Percentiles rank a stretch among this genome's conserved stretches.
Evolutionary conservation across 2,888 invertebrate species (phyloP).

Genomic region (Ctenicera cuprea): DNA sequence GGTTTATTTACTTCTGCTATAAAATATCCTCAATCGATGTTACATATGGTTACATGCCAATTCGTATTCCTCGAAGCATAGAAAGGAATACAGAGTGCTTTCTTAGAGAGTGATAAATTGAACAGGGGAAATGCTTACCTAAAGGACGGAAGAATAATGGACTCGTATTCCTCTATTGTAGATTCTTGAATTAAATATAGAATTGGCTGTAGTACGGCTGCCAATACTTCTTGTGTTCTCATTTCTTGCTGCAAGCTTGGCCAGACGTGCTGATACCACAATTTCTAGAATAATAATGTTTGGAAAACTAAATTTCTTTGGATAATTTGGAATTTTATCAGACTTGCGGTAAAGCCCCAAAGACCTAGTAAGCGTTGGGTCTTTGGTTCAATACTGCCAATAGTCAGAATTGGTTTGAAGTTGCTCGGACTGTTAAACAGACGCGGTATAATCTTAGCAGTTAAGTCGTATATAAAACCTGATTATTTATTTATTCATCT

Average conservation of each 20-base stretch:
- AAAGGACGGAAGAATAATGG: conserved; percentile 87
- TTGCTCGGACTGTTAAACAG: too few species aligned
- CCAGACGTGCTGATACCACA: conserved; percentile 96
- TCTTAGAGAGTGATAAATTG: conserved; percentile 29
- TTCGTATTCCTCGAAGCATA: too few species aligned
- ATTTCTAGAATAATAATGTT: conserved; percentile 81
- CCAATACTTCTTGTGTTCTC: conserved; percentile 88
- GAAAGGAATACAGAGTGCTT: conserved; percentile 25
- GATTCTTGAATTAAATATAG: conserved; percentile 88
- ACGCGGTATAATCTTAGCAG: too few species aligned
- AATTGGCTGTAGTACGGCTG: conserved; percentile 89
- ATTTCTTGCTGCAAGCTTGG: conserved; percentile 91
- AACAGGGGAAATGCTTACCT: conserved; percentile 77
- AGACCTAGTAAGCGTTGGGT: too few species aligned
- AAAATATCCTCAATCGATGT: conserved; percentile 3
- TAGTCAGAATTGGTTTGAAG: too few species aligned
- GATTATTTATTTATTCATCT: too few species aligned
- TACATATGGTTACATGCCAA: not conserved
- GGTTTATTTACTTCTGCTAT: not conserved
- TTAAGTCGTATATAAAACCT: too few species aligned
- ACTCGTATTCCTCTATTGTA: conserved; percentile 85
- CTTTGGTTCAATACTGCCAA: too few species aligned
- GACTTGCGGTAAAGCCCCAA: too few species aligned
- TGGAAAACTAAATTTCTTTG: too few species aligned
- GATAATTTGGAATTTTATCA: too few species aligned